These are phyloP conservation scores for Apotomis capreana DNA, from an alignment of 2,888 invertebrate genomes.

Conservation along the genomic window DNA sequence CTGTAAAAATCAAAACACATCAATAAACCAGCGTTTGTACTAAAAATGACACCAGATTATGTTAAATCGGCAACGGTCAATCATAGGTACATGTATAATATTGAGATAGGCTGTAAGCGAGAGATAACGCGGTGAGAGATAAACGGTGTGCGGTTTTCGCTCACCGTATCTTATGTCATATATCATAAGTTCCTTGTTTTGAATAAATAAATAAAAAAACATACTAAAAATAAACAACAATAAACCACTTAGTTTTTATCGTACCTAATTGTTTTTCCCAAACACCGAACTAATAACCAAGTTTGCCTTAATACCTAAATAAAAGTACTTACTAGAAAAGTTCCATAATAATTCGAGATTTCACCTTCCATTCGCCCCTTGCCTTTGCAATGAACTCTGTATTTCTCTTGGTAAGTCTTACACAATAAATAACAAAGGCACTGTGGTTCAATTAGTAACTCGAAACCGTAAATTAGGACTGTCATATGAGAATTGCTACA, in stretches of 20 bases:
- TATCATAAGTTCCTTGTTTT: no score
- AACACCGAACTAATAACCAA: background rate
- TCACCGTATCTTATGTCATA: no score
- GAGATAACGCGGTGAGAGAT: no score
- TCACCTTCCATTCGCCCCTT: constrained; percentile 6
- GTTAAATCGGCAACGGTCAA: no score
- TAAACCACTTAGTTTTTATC: background rate
- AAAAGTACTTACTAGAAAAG: background rate
- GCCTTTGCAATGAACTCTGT: constrained; percentile 19
- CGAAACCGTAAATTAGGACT: background rate
- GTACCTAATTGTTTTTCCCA: background rate
- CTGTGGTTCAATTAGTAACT: constrained; percentile 9
- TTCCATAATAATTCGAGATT: constrained; percentile 1
- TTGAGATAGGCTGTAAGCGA: no score
- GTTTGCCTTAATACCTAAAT: background rate
- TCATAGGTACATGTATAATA: no score
- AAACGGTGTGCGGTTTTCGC: no score
- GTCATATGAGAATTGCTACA: background rate
- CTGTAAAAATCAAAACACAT: no score
- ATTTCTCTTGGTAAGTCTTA: background rate
- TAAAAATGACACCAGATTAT: no score
- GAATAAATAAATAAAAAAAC: no score
- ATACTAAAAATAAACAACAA: background rate
- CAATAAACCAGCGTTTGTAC: no score
- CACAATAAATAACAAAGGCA: background rate